Conservation (phyloP, 2,113 vertebrate genomes). For the Chamaea fasciata region DNA sequence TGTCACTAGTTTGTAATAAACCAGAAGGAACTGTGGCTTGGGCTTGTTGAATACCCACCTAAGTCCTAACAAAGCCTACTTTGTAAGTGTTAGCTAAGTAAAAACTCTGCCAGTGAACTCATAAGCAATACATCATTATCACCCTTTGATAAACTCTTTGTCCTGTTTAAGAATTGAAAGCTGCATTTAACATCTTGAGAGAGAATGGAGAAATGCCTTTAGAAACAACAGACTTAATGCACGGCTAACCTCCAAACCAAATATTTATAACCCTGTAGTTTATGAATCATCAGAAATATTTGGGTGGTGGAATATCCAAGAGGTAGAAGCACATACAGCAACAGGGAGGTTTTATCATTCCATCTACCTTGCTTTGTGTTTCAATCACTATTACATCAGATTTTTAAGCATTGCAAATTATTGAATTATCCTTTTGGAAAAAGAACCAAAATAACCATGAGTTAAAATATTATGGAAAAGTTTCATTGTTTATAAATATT, state of each 20-base stretch:
- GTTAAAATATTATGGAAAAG: background rate
- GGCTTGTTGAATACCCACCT: background rate
- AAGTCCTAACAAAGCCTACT: conserved; percentile 2
- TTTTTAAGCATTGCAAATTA: background rate
- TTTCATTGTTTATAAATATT: background rate
- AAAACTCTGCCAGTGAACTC: conserved; percentile 37
- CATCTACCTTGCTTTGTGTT: conserved; percentile 24
- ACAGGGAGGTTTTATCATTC: background rate
- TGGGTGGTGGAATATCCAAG: background rate
- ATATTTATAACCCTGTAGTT: background rate
- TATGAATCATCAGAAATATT: conserved; percentile 36
- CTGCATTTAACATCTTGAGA: background rate
- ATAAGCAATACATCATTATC: conserved; percentile 30
- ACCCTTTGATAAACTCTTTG: background rate
- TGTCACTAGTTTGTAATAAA: background rate
- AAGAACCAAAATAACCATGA: background rate
- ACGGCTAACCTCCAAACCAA: conserved; percentile 47
- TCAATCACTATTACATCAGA: background rate
- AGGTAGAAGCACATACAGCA: background rate
- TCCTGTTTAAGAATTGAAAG: conserved; percentile 26
- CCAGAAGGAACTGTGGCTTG: background rate
- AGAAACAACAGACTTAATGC: conserved; percentile 15
- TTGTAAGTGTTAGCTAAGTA: conserved; percentile 22
- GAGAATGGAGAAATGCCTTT: background rate
- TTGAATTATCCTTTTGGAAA: background rate